Evolutionary conservation across 2,113 vertebrate species (phyloP).

Genomic region (Anser cygnoides): DNA sequence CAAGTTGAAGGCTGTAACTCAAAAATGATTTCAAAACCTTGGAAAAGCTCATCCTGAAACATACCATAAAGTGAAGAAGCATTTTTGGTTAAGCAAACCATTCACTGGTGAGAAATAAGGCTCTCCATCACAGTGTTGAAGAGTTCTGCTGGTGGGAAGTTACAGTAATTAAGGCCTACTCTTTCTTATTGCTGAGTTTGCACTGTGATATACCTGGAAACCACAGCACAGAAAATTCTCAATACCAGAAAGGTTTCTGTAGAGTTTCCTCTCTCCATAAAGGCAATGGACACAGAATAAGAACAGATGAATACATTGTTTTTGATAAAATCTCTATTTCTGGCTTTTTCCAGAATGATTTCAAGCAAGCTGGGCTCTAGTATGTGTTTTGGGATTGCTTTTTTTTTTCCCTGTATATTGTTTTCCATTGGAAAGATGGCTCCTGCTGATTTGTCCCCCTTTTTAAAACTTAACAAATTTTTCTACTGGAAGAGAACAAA

Average conservation of each 20-base stretch:
- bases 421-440: background rate
- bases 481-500: background rate
- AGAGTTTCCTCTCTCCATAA: background rate
- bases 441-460: background rate
- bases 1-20: background rate
- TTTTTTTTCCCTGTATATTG: background rate
- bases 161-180: background rate
- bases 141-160: background rate
- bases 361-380: background rate
- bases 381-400: background rate
- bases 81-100: background rate
- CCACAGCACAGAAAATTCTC: background rate
- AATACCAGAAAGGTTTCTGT: background rate
- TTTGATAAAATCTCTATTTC: background rate
- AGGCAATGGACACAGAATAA: background rate
- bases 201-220: background rate
- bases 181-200: background rate
- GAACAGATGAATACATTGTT: background rate
- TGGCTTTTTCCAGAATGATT: background rate
- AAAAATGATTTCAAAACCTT: background rate
- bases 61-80: background rate
- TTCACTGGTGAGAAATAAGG: background rate
- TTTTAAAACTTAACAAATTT: background rate
- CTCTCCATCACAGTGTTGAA: background rate
- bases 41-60: background rate